These are phyloP conservation scores for Meteorus sp. DNA, from an alignment of 1,140 invertebrate genomes.

Conservation along the genomic window DNA sequence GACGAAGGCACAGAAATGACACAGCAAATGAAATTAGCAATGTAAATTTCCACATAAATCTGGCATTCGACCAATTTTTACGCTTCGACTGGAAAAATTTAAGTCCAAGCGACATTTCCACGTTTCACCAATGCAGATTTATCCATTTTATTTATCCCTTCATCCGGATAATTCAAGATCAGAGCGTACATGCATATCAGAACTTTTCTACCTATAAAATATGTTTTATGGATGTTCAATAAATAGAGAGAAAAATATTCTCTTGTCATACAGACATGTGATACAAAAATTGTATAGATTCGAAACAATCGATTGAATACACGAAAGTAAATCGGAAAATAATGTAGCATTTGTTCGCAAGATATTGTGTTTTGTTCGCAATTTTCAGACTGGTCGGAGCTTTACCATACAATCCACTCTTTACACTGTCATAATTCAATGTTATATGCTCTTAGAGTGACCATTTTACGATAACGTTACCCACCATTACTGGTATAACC, in stretches of 20 bases:
- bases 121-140: too few species aligned
- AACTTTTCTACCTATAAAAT: too few species aligned
- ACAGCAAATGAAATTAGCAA: slow-evolving; percentile 24
- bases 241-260: too few species aligned
- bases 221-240: too few species aligned
- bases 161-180: too few species aligned
- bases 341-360: too few species aligned
- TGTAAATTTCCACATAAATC: slow-evolving; percentile 17
- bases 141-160: too few species aligned
- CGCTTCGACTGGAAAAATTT: slow-evolving; percentile 17
- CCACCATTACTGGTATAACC: slow-evolving; percentile 22
- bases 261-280: too few species aligned
- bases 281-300: background rate
- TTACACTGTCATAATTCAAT: slow-evolving; percentile 22
- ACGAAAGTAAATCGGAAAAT: background rate
- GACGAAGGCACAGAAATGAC: slow-evolving; percentile 5
- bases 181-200: too few species aligned
- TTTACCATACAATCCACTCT: too few species aligned
- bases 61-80: slow-evolving; percentile 16
- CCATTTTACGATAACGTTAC: slow-evolving; percentile 30
- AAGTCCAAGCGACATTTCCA: slow-evolving; percentile 7
- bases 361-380: background rate
- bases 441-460: slow-evolving; percentile 24
- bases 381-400: background rate
- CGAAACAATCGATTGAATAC: background rate